A percentile compares a stretch with the other conserved stretches of the same genome.
Conservation (phyloP, 2,797 vertebrate species). For the Tolypeutes matacus region DNA sequence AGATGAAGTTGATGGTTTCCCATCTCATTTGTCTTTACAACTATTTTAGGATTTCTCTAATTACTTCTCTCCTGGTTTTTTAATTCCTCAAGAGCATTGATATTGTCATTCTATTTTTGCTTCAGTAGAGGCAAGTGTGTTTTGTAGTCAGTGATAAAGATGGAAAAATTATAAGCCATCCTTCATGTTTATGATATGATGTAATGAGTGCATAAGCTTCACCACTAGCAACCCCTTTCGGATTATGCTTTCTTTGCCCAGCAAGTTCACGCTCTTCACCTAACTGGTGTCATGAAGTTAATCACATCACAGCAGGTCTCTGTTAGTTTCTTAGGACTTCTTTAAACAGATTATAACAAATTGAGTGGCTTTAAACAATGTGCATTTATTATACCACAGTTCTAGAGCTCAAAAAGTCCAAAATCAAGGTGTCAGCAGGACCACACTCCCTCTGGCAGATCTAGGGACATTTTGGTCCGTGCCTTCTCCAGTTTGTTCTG, state of each 20-base stretch:
- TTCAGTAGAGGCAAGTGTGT: background rate
- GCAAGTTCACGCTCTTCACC: background rate
- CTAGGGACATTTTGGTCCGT: background rate
- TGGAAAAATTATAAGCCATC: background rate
- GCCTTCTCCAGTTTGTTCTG: background rate
- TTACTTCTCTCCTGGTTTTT: background rate
- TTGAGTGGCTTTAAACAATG: background rate
- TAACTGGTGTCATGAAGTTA: background rate
- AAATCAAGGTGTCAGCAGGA: background rate
- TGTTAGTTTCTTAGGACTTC: background rate
- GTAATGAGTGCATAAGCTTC: background rate
- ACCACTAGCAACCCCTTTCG: background rate
- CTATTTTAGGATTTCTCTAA: background rate
- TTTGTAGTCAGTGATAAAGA: background rate
- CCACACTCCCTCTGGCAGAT: background rate
- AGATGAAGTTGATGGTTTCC: background rate
- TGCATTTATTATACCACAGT: background rate
- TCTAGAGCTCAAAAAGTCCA: background rate
- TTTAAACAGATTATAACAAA: background rate
- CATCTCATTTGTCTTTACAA: background rate
- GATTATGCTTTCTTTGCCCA: background rate
- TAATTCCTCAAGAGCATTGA: background rate
- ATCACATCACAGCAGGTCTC: background rate
- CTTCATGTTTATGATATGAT: background rate
- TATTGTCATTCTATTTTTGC: background rate